Conservation (phyloP, 92 coral and sea anemone genomes). For the Parazoanthus atlanticus region DNA sequence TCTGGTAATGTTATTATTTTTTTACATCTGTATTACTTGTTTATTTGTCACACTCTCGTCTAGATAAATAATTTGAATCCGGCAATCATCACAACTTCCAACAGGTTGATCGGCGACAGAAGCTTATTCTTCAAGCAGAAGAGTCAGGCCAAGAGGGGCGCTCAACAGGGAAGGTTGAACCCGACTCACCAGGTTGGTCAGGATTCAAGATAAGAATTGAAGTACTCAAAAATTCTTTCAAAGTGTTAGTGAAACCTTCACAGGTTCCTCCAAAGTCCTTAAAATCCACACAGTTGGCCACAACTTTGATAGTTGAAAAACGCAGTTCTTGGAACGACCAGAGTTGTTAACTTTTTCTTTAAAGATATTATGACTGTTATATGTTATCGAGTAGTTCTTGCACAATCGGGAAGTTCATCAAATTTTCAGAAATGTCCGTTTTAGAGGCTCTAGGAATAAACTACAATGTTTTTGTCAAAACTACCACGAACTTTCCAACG, state of each 20-base stretch:
- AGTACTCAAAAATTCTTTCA: neutral
- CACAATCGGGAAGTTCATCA: too few species aligned
- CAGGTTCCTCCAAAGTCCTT: neutral
- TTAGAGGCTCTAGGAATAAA: too few species aligned
- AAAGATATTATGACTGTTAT: too few species aligned
- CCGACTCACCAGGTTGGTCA: constrained; percentile 78
- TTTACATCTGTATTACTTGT: neutral
- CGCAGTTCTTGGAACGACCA: too few species aligned
- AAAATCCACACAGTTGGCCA: too few species aligned
- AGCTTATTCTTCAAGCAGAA: constrained; percentile 92
- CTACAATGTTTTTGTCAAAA: too few species aligned
- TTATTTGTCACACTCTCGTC: neutral
- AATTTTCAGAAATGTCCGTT: too few species aligned
- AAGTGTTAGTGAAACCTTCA: neutral
- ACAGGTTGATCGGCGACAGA: constrained; percentile 98
- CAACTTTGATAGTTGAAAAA: too few species aligned
- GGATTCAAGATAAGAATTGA: neutral
- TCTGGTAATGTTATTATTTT: constrained; percentile 61
- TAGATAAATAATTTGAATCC: neutral
- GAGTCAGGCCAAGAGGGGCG: constrained; percentile 64
- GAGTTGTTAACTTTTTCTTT: too few species aligned
- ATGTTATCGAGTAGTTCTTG: too few species aligned
- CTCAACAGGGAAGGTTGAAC: constrained; percentile 67
- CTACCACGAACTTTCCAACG: too few species aligned
- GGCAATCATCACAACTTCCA: neutral